A percentile compares a stretch with the other conserved stretches of the same genome.
Evolutionary conservation across 2,888 invertebrate species (phyloP).

Genomic region (Smittia sp.): DNA sequence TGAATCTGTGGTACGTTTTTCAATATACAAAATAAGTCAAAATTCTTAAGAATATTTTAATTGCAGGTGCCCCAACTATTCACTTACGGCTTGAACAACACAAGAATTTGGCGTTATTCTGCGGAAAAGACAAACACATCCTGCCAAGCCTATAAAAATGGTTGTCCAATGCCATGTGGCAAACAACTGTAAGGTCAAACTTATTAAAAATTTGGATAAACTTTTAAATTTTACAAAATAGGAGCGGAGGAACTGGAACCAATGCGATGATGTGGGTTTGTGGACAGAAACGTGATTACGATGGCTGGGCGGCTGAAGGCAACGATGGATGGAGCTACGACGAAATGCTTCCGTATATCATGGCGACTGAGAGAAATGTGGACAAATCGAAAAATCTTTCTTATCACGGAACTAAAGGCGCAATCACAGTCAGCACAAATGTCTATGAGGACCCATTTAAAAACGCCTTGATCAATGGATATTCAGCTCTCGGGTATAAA

Average conservation of each 20-base stretch:
- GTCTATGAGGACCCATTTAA: neutral
- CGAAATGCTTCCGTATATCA: neutral
- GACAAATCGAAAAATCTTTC: neutral
- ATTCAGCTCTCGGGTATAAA: neutral
- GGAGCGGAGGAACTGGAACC: neutral
- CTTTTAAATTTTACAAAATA: neutral
- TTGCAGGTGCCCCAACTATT: neutral
- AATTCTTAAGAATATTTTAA: too few relatives aligned
- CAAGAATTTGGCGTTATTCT: neutral
- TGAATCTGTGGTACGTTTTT: neutral
- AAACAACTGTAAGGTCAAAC: too few relatives aligned
- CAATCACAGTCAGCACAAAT: neutral
- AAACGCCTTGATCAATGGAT: too few relatives aligned
- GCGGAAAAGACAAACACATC: neutral
- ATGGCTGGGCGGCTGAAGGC: neutral
- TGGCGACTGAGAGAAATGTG: neutral
- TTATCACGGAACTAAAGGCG: neutral
- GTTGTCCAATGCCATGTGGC: neutral
- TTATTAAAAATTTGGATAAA: too few relatives aligned
- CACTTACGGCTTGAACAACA: too few relatives aligned
- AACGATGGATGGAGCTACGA: neutral
- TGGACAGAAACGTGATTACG: neutral
- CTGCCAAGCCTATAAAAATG: neutral
- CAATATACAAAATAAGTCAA: too few relatives aligned
- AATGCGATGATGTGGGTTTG: neutral